Base-by-base conservation (phyloP, 1,140 invertebrate species). In the Prorops nasuta region DNA sequence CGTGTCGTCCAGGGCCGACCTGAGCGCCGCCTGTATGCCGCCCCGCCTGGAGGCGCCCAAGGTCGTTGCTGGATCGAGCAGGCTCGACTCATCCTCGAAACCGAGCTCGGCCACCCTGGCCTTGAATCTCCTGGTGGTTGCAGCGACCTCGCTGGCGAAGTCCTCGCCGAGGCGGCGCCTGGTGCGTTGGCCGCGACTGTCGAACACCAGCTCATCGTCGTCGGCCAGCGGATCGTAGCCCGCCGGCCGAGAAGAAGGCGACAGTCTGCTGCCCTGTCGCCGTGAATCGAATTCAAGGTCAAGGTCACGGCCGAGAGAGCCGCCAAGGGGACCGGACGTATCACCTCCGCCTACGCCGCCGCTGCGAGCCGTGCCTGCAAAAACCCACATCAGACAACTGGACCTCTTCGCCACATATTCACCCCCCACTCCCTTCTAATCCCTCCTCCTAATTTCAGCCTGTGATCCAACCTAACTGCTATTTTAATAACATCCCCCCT, bases 321-420 rank as follows among this genome's bases (percentile, higher is more conserved):
- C 58, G 24, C 64, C 59, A 34, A 70, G 67, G 48, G 68, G 60
- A 51, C 69, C 73, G 39, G 69, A 66, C 24, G 73, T 69, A 54
- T 74, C 74, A 46, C 73, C 73, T n/a, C n/a, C n/a, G n/a, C n/a
- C n/a, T n/a, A n/a, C n/a, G n/a, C n/a, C n/a, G n/a, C n/a, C n/a
- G n/a, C n/a, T n/a, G n/a, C n/a, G n/a, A n/a, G n/a, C n/a, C 54
- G 66, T 69, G 47, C 74, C 75, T 78, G 73, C 36, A 76, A 74
- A 69, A 66, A 56, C 50, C 52, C 45, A 53, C 17, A 54, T 58
- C 54, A 40, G 42, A 61, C 51, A 58, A n/a, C n/a, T n/a, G n/a
- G n/a, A n/a, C n/a, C n/a, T n/a, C n/a, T n/a, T n/a, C n/a, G n/a
- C n/a, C n/a, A n/a, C n/a, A n/a, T n/a, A n/a, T n/a, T n/a, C n/a